A percentile compares a stretch with the other conserved stretches of the same genome.
These are phyloP conservation scores for Laspeyria flexula DNA, from an alignment of 2,888 invertebrate genomes.

Conservation along the genomic window DNA sequence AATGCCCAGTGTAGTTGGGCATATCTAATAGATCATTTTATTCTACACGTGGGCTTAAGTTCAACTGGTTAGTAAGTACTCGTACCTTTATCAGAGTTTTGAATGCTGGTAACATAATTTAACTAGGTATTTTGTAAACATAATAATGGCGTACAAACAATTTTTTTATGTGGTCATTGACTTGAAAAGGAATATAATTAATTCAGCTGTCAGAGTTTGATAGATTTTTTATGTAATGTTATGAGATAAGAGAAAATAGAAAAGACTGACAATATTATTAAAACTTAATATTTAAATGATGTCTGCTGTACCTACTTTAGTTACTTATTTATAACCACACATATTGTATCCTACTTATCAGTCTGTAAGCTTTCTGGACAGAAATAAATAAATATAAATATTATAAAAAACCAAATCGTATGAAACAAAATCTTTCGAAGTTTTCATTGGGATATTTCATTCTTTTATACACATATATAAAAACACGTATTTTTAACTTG, in stretches of 20 bases:
- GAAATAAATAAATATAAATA: too few species aligned
- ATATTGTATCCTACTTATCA: too few species aligned
- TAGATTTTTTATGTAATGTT: conserved; percentile 24
- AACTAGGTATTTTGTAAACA: conserved; percentile 16
- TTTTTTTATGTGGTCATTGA: conserved; percentile 50
- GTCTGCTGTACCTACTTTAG: too few species aligned
- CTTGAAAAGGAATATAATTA: conserved; percentile 39
- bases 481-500: too few species aligned
- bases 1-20: background rate
- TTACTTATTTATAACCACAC: too few species aligned
- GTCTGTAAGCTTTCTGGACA: too few species aligned
- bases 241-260: conserved; percentile 1
- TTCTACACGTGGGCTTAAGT: background rate
- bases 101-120: conserved; percentile 17
- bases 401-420: too few species aligned
- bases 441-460: too few species aligned
- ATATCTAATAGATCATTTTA: background rate
- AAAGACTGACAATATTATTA: too few species aligned
- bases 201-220: conserved; percentile 37
- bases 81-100: background rate
- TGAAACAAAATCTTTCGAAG: too few species aligned
- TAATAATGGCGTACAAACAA: conserved; percentile 26
- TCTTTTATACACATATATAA: too few species aligned
- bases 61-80: conserved; percentile 1
- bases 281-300: too few species aligned